Percentiles rank a stretch among this genome's conserved stretches.
Conservation (phyloP, 2,797 vertebrate genomes). For the Coccyzus lansbergi region DNA sequence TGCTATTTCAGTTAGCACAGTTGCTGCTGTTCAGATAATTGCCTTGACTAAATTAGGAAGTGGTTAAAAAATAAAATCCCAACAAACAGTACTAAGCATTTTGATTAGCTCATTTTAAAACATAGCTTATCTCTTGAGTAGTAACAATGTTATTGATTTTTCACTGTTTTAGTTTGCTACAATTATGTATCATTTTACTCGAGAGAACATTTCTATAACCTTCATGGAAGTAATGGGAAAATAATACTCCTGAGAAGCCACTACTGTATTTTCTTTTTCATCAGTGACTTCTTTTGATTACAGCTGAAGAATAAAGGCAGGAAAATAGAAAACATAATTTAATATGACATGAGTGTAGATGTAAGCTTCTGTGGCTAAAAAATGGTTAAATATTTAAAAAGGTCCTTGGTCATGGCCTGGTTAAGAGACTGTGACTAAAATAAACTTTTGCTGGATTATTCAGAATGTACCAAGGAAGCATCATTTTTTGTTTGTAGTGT, state of each 20-base stretch:
- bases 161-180: background rate
- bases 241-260: background rate
- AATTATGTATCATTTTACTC: background rate
- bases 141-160: background rate
- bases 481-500: background rate
- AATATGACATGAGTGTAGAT: background rate
- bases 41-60: background rate
- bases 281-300: background rate
- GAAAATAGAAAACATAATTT: background rate
- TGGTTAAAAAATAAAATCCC: background rate
- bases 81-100: background rate
- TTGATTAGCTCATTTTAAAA: background rate
- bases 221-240: background rate
- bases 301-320: background rate
- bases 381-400: background rate
- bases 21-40: background rate
- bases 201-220: background rate
- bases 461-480: background rate
- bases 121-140: background rate
- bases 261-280: background rate
- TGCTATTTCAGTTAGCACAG: background rate
- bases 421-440: background rate
- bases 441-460: background rate
- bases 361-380: background rate
- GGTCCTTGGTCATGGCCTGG: background rate